Evolutionary conservation across 2,797 vertebrate species (phyloP), one percentile per base, ranked within the genome.

Genomic region (Typhlichthys subterraneus): DNA sequence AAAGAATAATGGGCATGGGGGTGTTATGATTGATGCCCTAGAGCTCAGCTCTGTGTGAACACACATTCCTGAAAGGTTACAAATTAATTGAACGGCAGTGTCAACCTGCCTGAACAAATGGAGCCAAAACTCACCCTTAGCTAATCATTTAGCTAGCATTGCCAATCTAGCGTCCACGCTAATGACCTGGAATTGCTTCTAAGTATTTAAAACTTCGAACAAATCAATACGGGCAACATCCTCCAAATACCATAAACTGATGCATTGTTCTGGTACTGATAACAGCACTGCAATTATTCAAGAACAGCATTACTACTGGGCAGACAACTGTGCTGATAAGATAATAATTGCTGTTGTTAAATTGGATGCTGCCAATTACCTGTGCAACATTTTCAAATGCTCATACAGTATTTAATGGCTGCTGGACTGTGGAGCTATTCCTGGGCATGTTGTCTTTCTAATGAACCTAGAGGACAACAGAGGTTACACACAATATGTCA

Each of bases 1-100:
- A 67, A 53, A 87, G 88, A 91, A 71, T 66, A 79, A 89, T 78
- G 74, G 79, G 71, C 52, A 5, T 0, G 57, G 51, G 74, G 1
- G 15, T 53, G 60, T 46, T 0, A 77, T 83, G 86, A 88, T 67
- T 72, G 70, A 88, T 82, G 71, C 61, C 63, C 63, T 62, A 46
- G 5, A 33, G 13, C 53, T 60, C 1, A 53, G 61, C 53, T 72
- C 67, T 31, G 55, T 80, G 87, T 82, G 85, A 90, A 87, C 54
- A 81, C 79, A 80, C 71, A 59, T 72, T 74, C 73, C 53, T 51
- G 58, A 64, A 73, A 79, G 78, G 75, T 79, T 61, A 12, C 45
- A 66, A 82, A 85, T 81, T 54, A 82, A 82, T 67, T 72, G 80
- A 75, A 38, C 69, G 78, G 70, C 71, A 12, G 71, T 54, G 63